A percentile compares a stretch with the other conserved stretches of the same genome.
These are phyloP conservation scores for Sturmia bella DNA, from an alignment of 2,888 invertebrate species.

Conservation along the genomic window DNA sequence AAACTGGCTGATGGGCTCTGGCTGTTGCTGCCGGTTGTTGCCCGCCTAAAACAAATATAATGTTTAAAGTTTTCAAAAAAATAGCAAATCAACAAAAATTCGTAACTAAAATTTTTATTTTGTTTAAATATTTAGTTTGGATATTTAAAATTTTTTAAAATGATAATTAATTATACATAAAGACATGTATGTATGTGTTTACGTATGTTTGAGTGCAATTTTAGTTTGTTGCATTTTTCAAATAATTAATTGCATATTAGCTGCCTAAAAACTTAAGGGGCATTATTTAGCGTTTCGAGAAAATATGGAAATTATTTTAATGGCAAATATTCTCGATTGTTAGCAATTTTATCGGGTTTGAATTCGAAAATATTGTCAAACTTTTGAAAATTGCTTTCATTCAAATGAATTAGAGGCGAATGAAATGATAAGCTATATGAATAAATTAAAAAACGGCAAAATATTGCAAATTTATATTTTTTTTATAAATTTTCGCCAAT, in stretches of 20 bases:
- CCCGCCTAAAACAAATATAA: conserved; percentile 26
- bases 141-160: conserved; percentile 50
- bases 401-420: too few species aligned
- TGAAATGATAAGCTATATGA: too few species aligned
- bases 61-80: conserved; percentile 25
- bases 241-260: conserved; percentile 1
- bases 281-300: too few species aligned
- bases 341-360: too few species aligned
- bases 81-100: conserved; percentile 15
- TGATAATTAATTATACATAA: too few species aligned
- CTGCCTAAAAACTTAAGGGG: not conserved
- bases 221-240: conserved; percentile 4
- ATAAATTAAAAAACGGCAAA: too few species aligned
- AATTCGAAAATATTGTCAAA: too few species aligned
- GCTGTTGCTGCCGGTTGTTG: conserved; percentile 19
- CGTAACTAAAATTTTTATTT: conserved; percentile 44
- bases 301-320: too few species aligned
- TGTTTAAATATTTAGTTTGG: conserved; percentile 51
- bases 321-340: too few species aligned
- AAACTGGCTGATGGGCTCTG: not conserved
- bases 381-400: too few species aligned
- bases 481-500: too few species aligned
- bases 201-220: not conserved
- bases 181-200: conserved; percentile 39
- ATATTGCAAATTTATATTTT: too few species aligned